Percentiles rank a stretch among this genome's conserved stretches.
Conservation (phyloP, 2,888 invertebrate species). For the Crossocerus cetratus region DNA sequence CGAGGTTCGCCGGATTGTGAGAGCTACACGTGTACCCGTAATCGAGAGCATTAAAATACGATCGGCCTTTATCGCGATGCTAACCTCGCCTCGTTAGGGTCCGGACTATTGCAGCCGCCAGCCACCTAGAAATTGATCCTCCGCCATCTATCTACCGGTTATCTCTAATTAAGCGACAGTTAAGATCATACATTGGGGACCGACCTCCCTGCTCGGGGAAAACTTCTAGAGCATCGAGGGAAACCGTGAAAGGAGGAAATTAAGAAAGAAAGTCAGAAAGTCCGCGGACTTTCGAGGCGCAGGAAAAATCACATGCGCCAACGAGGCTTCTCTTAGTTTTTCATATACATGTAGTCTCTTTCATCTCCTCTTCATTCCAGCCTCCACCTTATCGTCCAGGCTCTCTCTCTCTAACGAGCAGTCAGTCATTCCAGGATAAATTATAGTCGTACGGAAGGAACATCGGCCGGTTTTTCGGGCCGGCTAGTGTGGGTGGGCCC, state of each 20-base stretch:
- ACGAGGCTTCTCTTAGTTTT: constrained; percentile 6
- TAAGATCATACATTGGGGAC: too few relatives aligned
- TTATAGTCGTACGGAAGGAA: constrained; percentile 69
- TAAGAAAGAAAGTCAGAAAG: constrained; percentile 35
- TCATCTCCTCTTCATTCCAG: constrained; percentile 7
- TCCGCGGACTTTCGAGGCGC: constrained; percentile 38
- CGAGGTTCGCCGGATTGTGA: constrained; percentile 21
- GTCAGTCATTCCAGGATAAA: constrained; percentile 69
- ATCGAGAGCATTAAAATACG: constrained; percentile 32
- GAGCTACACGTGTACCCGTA: constrained; percentile 38
- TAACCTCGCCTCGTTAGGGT: too few relatives aligned
- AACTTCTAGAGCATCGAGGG: neutral
- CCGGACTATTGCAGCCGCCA: too few relatives aligned
- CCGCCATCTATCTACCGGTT: too few relatives aligned
- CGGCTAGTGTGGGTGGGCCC: constrained; percentile 66
- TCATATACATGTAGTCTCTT: constrained; percentile 5
- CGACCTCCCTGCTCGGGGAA: too few relatives aligned
- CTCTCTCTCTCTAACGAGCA: constrained; percentile 60
- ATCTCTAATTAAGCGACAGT: too few relatives aligned
- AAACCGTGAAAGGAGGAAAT: constrained; percentile 20
- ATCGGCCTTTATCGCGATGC: constrained; percentile 22
- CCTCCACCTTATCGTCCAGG: too few relatives aligned
- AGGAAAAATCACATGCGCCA: constrained; percentile 39
- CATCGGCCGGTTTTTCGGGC: constrained; percentile 66
- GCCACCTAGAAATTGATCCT: too few relatives aligned